Evolutionary conservation across 53 echinoderm and acorn worm species (phyloP).

Genomic region (Paelopatides confundens): DNA sequence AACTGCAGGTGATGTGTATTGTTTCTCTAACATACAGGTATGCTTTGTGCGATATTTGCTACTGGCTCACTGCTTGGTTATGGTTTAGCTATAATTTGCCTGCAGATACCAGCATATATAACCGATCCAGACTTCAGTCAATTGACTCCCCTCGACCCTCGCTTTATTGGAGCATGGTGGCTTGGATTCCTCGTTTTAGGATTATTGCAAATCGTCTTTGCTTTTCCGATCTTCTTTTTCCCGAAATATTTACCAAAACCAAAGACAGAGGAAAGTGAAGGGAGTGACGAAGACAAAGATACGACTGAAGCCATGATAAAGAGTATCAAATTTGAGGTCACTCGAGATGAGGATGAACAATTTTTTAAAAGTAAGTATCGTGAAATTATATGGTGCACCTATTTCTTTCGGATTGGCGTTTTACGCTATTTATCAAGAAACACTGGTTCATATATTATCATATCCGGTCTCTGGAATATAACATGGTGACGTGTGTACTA

Average conservation of each 20-base stretch:
- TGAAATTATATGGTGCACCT: no score
- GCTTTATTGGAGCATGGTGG: slow-evolving; percentile 52
- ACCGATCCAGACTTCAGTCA: slow-evolving; percentile 15
- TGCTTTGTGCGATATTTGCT: background rate
- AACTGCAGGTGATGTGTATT: no score
- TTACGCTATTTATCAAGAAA: no score
- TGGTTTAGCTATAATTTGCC: slow-evolving; percentile 2
- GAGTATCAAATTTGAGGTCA: background rate
- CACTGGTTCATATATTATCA: no score
- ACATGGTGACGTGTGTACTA: no score
- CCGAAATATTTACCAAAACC: slow-evolving; percentile 28
- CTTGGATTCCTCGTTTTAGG: slow-evolving; percentile 36
- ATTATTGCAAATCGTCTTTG: background rate
- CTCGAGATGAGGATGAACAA: background rate
- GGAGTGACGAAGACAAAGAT: background rate
- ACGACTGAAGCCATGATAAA: slow-evolving; percentile 8
- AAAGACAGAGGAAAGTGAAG: background rate
- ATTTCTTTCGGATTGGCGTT: no score
- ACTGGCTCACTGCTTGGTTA: background rate
- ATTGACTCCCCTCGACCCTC: background rate
- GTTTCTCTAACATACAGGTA: no score
- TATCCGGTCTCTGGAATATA: no score
- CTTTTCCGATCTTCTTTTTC: slow-evolving; percentile 36
- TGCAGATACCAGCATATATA: slow-evolving; percentile 33
- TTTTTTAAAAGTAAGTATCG: background rate